Base-by-base conservation (phyloP, 2,797 vertebrate genomes). In the Megaceryle alcyon region DNA sequence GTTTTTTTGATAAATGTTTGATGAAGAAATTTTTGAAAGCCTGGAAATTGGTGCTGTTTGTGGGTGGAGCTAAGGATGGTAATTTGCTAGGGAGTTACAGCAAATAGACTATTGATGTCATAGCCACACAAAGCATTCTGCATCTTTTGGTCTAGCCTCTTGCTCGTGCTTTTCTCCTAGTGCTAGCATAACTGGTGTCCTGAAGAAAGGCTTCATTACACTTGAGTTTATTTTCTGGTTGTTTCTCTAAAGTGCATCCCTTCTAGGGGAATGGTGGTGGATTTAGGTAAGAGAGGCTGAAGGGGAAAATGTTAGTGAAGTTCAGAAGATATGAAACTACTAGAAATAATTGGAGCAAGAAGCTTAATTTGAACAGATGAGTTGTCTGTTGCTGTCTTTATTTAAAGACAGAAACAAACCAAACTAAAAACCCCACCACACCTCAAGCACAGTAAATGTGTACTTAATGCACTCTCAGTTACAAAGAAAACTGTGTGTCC, bases 91-190 rank as follows among this genome's bases (percentile, higher is more conserved):
- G 43, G 14, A 82, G 13, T 53, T 81, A 20, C 0, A 84, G n/a
- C 21, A 59, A 77, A 61, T 17, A 68, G 28, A 10, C 4, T 44
- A 0, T 5, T 66, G 28, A 16, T 33, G 9, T 11, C 64, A 77
- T 33, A 77, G 22, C 7, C 46, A 7, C 0, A 0, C 8, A 41
- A 70, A 73, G 28, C 31, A 8, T 82, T 84, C 25, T 78, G 18
- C 9, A 23, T 5, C 37, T 72, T 43, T 76, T 82, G 28, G 14
- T 64, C 23, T 86, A 19, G 17, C 19, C 46, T 86, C 31, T 60
- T 4, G 1, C 16, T 87, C 0, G 0, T 72, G 35, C 6, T 78
- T 71, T 75, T 44, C 19, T 33, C 2, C 26, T 25, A 21, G 14
- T 26, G 39, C 29, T 80, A 7, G 20, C 8, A 5, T 75, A 69